These are phyloP conservation scores for Hemiscyllium ocellatum DNA, from an alignment of 2,113 vertebrate genomes.

Conservation along the genomic window DNA sequence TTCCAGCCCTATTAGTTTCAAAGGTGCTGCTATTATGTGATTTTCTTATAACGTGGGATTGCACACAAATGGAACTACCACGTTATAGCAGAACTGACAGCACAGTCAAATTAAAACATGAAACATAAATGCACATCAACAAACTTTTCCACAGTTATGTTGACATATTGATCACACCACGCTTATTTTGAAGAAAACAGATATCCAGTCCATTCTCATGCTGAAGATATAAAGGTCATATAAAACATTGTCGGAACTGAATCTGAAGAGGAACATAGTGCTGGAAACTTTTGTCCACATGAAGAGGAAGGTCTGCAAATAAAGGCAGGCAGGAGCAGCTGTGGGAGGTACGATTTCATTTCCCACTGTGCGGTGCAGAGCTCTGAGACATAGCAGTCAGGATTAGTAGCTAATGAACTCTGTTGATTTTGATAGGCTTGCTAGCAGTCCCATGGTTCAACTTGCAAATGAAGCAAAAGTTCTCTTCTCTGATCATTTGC, in stretches of 20 bases:
- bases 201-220: neutral
- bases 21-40: too few relatives aligned
- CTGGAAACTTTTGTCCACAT: neutral
- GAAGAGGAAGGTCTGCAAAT: neutral
- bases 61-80: too few relatives aligned
- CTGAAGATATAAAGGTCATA: neutral
- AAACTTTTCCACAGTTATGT: neutral
- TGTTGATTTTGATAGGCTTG: neutral
- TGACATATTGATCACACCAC: neutral
- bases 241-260: neutral
- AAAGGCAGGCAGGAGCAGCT: neutral
- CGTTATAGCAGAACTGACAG: too few relatives aligned
- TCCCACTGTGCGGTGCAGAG: neutral
- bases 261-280: neutral
- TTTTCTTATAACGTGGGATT: too few relatives aligned
- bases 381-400: neutral
- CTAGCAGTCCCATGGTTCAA: neutral
- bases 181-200: neutral
- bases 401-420: too few relatives aligned
- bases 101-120: neutral
- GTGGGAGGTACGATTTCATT: neutral
- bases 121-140: neutral
- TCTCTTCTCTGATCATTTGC: neutral
- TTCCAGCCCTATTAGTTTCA: too few relatives aligned
- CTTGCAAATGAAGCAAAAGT: neutral